Evolutionary conservation across 2,113 vertebrate species (phyloP), one percentile per base, ranked within the genome.

Genomic region (Dromiciops gliroides): DNA sequence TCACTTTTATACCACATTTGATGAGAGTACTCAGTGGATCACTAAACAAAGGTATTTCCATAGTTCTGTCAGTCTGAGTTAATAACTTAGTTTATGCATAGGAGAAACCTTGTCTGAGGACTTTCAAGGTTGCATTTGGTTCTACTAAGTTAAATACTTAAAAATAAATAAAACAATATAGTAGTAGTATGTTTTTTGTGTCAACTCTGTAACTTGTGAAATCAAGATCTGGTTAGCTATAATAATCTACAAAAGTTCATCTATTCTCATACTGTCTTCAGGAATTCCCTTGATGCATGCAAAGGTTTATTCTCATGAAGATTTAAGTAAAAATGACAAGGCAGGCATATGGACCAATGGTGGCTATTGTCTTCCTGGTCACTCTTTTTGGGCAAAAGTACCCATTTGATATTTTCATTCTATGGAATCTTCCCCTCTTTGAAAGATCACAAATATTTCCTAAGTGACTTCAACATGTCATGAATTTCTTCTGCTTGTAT

Each of bases 201-300:
- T 83, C 67, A 83, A 8, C 19, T 83, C 67, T 75, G 37, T 44
- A 22, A n/a, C 16, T 44, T 83, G 67, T 83, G 37, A n/a, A 75
- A 75, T 75, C 60, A 19, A 75, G 60, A 75, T 75, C 37, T 75
- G 37, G 14, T n/a, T 75, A n/a, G 14, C 4, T n/a, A 4, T 67
- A 67, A 37, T 75, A 56, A 56, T 67, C 56, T 67, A 44, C 6
- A 83, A 83, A 75, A 83, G 19, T n/a, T 83, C 67, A 83, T 44
- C n/a, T 44, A 83, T 83, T 83, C n/a, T 83, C 19, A 23, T 44
- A 83, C 67, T 44, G 4, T 83, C n/a, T 83, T 83, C 67, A 44
- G 67, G 67, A 83, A 83, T 83, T 83, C n/a, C n/a, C 67, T 83
- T 83, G 67, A 83, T 83, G 67, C 67, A 83, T 83, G n/a, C 67